These are phyloP conservation scores for Campylomormyrus tamandua DNA, from an alignment of 2,113 vertebrate genomes.

Conservation along the genomic window DNA sequence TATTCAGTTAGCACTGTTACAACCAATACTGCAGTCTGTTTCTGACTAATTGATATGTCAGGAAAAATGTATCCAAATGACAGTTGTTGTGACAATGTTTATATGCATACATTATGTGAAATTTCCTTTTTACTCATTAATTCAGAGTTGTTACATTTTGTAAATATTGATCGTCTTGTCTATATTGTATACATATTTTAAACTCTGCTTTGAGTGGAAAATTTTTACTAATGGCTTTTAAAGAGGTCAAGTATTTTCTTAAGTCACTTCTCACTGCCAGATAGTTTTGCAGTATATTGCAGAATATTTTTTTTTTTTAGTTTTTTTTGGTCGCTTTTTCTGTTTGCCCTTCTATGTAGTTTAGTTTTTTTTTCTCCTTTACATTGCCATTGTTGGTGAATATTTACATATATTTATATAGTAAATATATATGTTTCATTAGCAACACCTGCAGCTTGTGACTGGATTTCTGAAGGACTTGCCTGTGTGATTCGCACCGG, in stretches of 20 bases:
- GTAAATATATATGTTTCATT: neutral
- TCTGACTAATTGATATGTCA: neutral
- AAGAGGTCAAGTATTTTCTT: conserved; percentile 22
- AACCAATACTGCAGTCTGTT: neutral
- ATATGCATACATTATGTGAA: conserved; percentile 1
- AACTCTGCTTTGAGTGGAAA: conserved; percentile 34
- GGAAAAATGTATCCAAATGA: conserved; percentile 1
- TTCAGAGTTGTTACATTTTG: conserved; percentile 37
- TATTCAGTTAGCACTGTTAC: neutral
- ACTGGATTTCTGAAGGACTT: neutral
- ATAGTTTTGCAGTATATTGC: conserved; percentile 21
- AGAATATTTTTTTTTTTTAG: conserved; percentile 7
- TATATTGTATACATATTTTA: conserved; percentile 36
- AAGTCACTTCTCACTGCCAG: conserved; percentile 34
- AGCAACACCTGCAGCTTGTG: neutral
- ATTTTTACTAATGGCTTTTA: conserved; percentile 21
- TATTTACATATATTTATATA: conserved; percentile 3
- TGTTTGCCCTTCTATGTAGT: neutral
- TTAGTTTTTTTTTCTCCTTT: neutral
- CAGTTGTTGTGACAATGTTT: conserved; percentile 11
- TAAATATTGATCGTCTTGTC: conserved; percentile 40
- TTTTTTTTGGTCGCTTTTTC: neutral
- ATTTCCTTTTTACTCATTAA: conserved; percentile 27
- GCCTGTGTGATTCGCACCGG: neutral
- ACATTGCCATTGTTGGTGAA: conserved; percentile 5